Conservation (phyloP, 2,888 invertebrate species). For the Aspidiotus destructor region DNA sequence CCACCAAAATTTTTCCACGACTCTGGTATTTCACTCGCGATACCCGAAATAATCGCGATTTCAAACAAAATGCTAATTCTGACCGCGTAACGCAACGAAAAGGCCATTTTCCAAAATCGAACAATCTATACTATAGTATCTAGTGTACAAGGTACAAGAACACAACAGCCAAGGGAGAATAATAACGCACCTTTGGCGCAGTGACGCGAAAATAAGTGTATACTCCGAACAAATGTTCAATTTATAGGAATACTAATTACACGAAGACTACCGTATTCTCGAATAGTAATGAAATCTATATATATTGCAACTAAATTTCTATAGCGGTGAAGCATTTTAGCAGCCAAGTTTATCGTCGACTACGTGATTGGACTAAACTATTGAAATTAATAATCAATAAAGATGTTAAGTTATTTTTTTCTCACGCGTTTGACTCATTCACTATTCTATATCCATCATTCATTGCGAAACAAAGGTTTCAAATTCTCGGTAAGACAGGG, state of each 20-base stretch:
- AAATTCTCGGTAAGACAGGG: constrained; percentile 27
- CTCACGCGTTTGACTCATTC: constrained; percentile 31
- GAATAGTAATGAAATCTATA: not conserved
- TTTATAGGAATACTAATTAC: constrained; percentile 9
- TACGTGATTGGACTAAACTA: constrained; percentile 18
- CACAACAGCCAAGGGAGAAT: not conserved
- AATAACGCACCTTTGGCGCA: not conserved
- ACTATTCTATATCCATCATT: constrained; percentile 28
- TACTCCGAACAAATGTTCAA: constrained; percentile 19
- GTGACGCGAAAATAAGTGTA: constrained; percentile 10
- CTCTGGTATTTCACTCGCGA: not conserved
- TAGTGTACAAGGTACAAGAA: not conserved
- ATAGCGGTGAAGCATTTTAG: constrained; percentile 10
- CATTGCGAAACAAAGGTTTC: constrained; percentile 13
- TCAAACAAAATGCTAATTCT: constrained; percentile 8
- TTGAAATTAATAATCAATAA: constrained; percentile 22
- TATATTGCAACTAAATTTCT: not conserved
- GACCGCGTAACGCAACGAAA: not conserved
- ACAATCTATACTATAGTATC: not conserved
- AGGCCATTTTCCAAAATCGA: not conserved
- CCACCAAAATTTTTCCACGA: not conserved
- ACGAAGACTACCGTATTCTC: not conserved
- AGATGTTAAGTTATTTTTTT: constrained; percentile 12
- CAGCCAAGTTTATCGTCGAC: constrained; percentile 17
- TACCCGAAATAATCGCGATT: constrained; percentile 9